phyloP scores from a whole-genome alignment of 92 coral and sea anemone genomes.

The Anthopleura xanthogrammica region DNA sequence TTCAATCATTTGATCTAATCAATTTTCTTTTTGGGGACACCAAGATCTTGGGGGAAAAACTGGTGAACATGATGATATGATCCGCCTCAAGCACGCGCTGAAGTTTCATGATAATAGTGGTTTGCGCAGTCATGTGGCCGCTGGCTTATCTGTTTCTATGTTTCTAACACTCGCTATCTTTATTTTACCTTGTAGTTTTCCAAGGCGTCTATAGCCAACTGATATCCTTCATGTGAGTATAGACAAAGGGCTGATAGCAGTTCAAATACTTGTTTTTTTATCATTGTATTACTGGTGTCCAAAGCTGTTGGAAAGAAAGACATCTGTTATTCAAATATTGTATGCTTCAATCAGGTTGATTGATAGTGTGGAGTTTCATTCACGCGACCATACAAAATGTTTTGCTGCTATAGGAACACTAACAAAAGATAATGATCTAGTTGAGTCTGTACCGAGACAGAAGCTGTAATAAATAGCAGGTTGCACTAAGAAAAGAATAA shows the following conservation, averaged over 20 bases:
- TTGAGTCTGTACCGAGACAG: neutral
- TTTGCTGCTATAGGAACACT: neutral
- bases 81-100: no score
- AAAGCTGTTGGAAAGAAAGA: conserved; percentile 60
- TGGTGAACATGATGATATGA: no score
- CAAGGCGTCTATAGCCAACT: conserved; percentile 92
- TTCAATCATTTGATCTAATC: no score
- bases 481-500: neutral
- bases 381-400: neutral
- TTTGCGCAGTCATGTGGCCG: no score
- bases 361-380: neutral
- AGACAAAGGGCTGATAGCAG: conserved; percentile 92
- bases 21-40: no score
- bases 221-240: conserved; percentile 90
- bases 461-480: neutral
- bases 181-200: conserved; percentile 87
- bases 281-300: conserved; percentile 96
- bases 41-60: no score
- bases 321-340: neutral
- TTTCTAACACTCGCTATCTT: no score
- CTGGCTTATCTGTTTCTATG: no score
- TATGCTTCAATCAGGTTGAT: neutral
- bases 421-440: neutral
- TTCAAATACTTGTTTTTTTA: conserved; percentile 96
- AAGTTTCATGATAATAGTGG: no score